Evolutionary conservation across 2,113 vertebrate species (phyloP).

Genomic region (Mus musculus): DNA sequence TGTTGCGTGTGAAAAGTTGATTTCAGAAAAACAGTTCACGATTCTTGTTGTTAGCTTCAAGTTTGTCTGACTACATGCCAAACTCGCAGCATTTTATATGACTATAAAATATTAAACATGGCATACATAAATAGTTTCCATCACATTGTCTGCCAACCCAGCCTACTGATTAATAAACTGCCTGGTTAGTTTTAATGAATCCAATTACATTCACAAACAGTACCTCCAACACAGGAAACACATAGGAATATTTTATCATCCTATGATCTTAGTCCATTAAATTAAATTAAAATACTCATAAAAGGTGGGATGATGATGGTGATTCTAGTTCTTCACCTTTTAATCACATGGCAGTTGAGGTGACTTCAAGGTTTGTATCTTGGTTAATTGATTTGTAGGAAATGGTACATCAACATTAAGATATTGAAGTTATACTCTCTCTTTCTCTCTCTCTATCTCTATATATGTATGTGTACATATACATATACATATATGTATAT

Average conservation of each 20-base stretch:
- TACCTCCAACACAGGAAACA: conserved; percentile 67
- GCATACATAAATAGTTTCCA: conserved; percentile 77
- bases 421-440: conserved; percentile 34
- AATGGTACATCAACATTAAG: conserved; percentile 40
- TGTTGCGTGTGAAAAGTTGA: conserved; percentile 33
- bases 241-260: conserved; percentile 41
- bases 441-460: not conserved
- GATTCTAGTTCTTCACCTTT: conserved; percentile 43
- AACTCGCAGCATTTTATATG: conserved; percentile 74
- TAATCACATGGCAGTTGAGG: conserved; percentile 25
- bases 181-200: conserved; percentile 79
- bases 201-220: conserved; percentile 77
- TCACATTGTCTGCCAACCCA: conserved; percentile 71
- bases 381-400: conserved; percentile 66
- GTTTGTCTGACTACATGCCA: conserved; percentile 71
- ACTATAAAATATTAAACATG: conserved; percentile 78
- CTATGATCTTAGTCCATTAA: conserved; percentile 57
- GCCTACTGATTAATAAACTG: conserved; percentile 81
- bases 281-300: conserved; percentile 40
- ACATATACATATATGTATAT: too few species aligned
- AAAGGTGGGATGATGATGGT: not conserved
- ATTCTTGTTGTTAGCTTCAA: conserved; percentile 67
- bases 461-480: too few species aligned
- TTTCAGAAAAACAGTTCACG: conserved; percentile 42
- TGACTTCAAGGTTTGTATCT: conserved; percentile 58